Evolutionary conservation across 2,888 invertebrate species (phyloP), one percentile per base, ranked within the genome.

Genomic region (Lasioglossum morio): DNA sequence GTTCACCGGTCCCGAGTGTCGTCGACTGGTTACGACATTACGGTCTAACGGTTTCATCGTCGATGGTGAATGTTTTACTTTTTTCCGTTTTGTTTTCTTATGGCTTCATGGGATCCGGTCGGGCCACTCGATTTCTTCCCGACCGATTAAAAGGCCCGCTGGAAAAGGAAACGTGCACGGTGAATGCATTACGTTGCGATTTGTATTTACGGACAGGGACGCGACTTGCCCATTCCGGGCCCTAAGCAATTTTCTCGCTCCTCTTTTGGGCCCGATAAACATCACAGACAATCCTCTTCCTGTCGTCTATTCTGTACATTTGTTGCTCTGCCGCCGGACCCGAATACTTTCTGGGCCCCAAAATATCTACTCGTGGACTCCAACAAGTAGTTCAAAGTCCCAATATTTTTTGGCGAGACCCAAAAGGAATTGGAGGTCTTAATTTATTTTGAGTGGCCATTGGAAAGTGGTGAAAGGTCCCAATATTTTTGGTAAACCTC

Each of bases 41-140:
- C 37, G 16, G 60, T 53, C 82, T 84, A 82, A 84, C 82, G 84
- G 48, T 77, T 73, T 34, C 48, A 27, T 77, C 46, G 23, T 69
- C 57, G 82, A 23, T 37, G 72, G 75, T 74, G 73, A 74, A 82
- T 69, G 57, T 82, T 74, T 73, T 73, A 19, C 66, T 73, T 70
- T 43, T 19, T 66, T 14, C 46, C 46, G 4, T 70, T n/a, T 57
- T n/a, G n/a, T 57, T 57, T 57, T 57, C 57, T 57, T 70, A 37
- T 5, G n/a, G 23, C 70, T 46, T 46, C 12, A 8, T 23, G 27
- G 81, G 37, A 83, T 75, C 82, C 82, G 81, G 75, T 81, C 72
- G 43, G 37, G 43, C 69, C 66, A 60, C 75, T 72, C 53, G 70
- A 75, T 37, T 81, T 81, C 75, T 72, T 81, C 73, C 37, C 34